phyloP scores from a whole-genome alignment of 2,113 vertebrate genomes.

The Crypturellus undulatus region DNA sequence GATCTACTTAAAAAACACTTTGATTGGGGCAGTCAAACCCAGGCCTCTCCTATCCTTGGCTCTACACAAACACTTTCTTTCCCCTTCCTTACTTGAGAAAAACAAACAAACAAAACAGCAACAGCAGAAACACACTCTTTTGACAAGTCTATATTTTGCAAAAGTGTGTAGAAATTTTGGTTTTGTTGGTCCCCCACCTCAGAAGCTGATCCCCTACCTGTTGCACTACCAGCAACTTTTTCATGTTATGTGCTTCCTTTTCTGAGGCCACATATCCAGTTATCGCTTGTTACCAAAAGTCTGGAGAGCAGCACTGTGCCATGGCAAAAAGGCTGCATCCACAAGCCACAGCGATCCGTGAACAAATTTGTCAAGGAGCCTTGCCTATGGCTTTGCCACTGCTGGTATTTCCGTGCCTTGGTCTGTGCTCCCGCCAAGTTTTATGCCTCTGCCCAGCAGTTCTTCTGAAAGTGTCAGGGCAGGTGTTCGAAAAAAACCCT shows the following conservation, averaged over 20 bases:
- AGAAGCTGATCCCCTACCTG: not conserved
- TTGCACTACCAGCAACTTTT: constrained; percentile 56
- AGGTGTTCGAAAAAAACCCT: not conserved
- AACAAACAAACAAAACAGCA: not conserved
- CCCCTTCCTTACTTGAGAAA: not conserved
- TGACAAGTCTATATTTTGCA: not conserved
- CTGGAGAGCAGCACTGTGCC: constrained; percentile 9
- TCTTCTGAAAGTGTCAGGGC: not conserved
- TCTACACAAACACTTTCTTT: not conserved
- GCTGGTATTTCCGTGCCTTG: not conserved
- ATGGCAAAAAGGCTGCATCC: not conserved
- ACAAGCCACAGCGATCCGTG: constrained; percentile 58
- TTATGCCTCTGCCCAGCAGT: not conserved
- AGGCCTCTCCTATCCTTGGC: not conserved
- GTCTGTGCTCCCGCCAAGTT: not conserved
- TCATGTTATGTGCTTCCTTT: constrained; percentile 17
- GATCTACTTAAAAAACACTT: not conserved
- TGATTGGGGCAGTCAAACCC: not conserved
- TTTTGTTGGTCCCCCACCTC: not conserved
- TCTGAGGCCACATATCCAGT: constrained; percentile 43
- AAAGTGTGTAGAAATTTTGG: not conserved
- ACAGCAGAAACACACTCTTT: not conserved
- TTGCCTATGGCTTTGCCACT: constrained; percentile 31
- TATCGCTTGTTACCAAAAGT: constrained; percentile 53
- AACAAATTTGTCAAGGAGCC: constrained; percentile 53